Evolutionary conservation across 1,140 invertebrate species (phyloP), one percentile per base, ranked within the genome.

Genomic region (fruit fly (Drosophila melanogaster)): DNA sequence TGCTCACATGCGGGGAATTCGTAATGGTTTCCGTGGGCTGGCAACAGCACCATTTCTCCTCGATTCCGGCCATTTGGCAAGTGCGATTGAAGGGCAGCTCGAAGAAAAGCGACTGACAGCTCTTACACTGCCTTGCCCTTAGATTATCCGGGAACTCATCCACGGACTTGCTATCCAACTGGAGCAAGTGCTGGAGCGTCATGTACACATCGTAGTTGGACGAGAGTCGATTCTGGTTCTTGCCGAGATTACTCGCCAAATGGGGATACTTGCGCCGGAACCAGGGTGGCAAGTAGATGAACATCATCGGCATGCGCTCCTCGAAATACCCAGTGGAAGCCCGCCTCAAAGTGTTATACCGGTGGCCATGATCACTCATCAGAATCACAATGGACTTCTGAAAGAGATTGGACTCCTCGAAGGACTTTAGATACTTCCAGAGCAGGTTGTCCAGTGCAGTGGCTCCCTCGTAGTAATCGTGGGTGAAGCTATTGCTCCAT

Each of bases 321-420:
- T 99, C 98, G 96, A 93, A 92, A 95, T 79, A 95, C 0, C 98
- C 98, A 53, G 95, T 94, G 78, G 67, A 14, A 19, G 75, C 55
- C 55, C 94, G 89, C 38, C 96, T 89, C 26, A 97, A 94, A 4
- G 93, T 91, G 10, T 97, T 97, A 93, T 96, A 98, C 22, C 98
- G 92, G 84, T 97, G 95, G 0, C 98, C 98, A 92, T 99, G 98
- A 92, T 99, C 98, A 79, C 97, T 98, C 78, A 98, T 93, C n/a
- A 98, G 94, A 15, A 99, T 93, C 0, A 98, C 89, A 75, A 96
- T 92, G 0, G 95, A 95, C 44, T 95, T 93, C 38, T 96, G 94
- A 41, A 96, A 91, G 11, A 94, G 92, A 0, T 94, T 93, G 1
- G 92, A 90, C 0, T 92, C 76, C 22, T 95, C 92, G 22, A 96